phyloP scores from a whole-genome alignment of 2,888 invertebrate genomes.

The Pachymerium ferrugineum region DNA sequence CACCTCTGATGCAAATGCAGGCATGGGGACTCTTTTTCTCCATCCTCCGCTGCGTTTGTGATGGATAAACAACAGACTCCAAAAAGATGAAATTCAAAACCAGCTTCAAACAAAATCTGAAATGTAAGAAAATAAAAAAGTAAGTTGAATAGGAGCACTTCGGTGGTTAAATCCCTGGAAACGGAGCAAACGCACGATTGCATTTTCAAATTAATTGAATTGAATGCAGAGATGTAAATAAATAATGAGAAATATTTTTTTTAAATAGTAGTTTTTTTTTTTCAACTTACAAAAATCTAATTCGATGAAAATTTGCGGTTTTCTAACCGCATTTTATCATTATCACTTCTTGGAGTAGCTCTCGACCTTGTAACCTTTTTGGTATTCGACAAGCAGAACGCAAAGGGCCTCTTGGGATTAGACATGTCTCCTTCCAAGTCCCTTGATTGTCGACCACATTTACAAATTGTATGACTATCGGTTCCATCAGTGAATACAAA shows the following conservation, averaged over 20 bases:
- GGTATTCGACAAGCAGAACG: slow-evolving; percentile 16
- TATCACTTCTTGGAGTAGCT: not conserved
- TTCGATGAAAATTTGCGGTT: slow-evolving; percentile 1
- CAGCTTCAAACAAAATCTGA: no score
- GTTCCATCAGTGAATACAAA: not conserved
- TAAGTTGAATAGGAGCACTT: no score
- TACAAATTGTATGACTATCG: not conserved
- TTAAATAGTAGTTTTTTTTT: no score
- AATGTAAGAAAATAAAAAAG: not conserved
- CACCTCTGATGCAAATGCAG: not conserved
- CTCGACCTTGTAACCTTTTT: not conserved
- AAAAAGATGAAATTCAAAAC: not conserved
- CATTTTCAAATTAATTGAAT: no score
- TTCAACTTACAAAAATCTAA: not conserved
- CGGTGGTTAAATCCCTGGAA: no score
- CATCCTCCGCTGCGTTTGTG: not conserved
- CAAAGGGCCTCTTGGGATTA: slow-evolving; percentile 2
- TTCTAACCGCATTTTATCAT: not conserved
- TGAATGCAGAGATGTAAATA: no score
- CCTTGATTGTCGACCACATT: not conserved
- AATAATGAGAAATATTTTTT: no score
- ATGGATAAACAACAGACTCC: not conserved
- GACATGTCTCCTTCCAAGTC: no score
- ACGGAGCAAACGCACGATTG: no score
- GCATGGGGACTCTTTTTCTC: not conserved